Percentiles rank a stretch among this genome's conserved stretches.
Conservation (phyloP, 2,797 vertebrate genomes). For the Cottoperca gobio region DNA sequence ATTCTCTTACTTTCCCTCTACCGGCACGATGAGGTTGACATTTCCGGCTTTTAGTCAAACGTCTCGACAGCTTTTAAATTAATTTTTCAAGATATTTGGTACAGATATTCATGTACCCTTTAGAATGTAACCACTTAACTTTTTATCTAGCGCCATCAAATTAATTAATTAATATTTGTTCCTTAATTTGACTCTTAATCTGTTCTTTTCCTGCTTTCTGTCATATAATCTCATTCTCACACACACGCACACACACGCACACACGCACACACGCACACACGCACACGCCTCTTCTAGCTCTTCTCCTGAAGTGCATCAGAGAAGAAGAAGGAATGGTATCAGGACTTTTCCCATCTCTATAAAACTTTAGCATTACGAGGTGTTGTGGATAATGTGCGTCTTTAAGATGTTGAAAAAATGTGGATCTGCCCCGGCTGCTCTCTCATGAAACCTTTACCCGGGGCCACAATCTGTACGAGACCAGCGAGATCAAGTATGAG, state of each 20-base stretch:
- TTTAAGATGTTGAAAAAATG: slow-evolving; percentile 37
- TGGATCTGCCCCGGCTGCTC: slow-evolving; percentile 33
- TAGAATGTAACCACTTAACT: too few relatives aligned
- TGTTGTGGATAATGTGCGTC: slow-evolving; percentile 44
- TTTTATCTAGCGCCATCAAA: too few relatives aligned
- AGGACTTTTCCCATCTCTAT: slow-evolving; percentile 32
- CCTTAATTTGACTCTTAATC: too few relatives aligned
- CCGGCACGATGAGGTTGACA: not conserved
- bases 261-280: slow-evolving; percentile 18
- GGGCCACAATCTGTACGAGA: slow-evolving; percentile 36
- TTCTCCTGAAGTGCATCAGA: slow-evolving; percentile 35
- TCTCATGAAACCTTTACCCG: slow-evolving; percentile 53
- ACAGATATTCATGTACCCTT: too few relatives aligned
- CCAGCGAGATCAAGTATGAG: slow-evolving; percentile 29
- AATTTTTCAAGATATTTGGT: too few relatives aligned
- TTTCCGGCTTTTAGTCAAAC: too few relatives aligned
- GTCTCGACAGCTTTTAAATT: too few relatives aligned
- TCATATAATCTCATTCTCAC: not conserved
- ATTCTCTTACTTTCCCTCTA: not conserved
- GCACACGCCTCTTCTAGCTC: slow-evolving; percentile 11
- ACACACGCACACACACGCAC: slow-evolving; percentile 10
- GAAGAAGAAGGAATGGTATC: slow-evolving; percentile 5
- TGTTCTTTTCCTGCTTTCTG: too few relatives aligned
- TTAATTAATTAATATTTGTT: too few relatives aligned
- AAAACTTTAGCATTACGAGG: slow-evolving; percentile 52